Conservation (phyloP, 2,888 invertebrate species). For the Zaprionus obscuricornis region DNA sequence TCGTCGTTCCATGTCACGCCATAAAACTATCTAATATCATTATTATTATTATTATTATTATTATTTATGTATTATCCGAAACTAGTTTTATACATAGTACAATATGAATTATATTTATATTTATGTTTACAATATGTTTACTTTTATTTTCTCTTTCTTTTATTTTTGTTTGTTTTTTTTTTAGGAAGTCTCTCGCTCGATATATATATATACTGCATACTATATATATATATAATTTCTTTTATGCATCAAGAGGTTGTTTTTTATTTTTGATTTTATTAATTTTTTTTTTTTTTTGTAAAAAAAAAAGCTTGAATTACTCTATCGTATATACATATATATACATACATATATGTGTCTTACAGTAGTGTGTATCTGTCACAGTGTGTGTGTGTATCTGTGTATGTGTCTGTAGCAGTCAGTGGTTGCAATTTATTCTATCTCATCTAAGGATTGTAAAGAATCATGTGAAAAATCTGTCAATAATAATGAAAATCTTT, state of each 20-base stretch:
- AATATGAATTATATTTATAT: conserved; percentile 16
- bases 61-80: too few relatives aligned
- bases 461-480: too few relatives aligned
- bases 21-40: conserved; percentile 46
- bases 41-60: too few relatives aligned
- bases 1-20: conserved; percentile 52
- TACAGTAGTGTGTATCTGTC: conserved; percentile 8
- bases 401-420: too few relatives aligned
- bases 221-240: not conserved
- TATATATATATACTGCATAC: conserved; percentile 23
- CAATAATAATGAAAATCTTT: too few relatives aligned
- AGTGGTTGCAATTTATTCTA: too few relatives aligned
- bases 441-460: too few relatives aligned
- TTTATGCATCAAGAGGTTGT: not conserved
- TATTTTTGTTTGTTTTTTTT: not conserved
- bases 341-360: conserved; percentile 42
- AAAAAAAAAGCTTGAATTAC: conserved; percentile 53
- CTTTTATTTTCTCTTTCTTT: not conserved
- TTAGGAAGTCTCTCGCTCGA: conserved; percentile 45
- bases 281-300: too few relatives aligned
- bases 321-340: conserved; percentile 57
- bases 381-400: conserved; percentile 4
- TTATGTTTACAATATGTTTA: not conserved
- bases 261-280: too few relatives aligned
- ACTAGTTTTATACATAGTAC: conserved; percentile 29